These are phyloP conservation scores for Paragorgia papillata DNA, from an alignment of 92 coral and sea anemone genomes.

Conservation along the genomic window DNA sequence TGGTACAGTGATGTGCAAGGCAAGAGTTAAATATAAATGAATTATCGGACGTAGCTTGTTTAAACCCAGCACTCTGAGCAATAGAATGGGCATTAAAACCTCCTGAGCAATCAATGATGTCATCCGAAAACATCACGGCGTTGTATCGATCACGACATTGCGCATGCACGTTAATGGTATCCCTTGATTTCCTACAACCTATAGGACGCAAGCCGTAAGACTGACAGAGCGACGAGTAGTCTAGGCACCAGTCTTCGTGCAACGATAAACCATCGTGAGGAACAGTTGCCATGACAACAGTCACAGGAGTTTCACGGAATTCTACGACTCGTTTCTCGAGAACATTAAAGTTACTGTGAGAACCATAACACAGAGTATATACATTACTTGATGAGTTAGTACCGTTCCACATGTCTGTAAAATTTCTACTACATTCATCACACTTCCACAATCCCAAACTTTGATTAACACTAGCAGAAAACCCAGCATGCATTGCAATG, in stretches of 20 bases:
- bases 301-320: not conserved
- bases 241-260: constrained; percentile 67
- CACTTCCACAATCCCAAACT: constrained; percentile 25
- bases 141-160: constrained; percentile 63
- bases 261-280: constrained; percentile 41
- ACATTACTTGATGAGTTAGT: not conserved
- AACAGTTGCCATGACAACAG: constrained; percentile 58
- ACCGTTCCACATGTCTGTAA: constrained; percentile 9
- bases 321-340: constrained; percentile 32
- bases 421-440: not conserved
- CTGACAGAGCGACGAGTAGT: constrained; percentile 59
- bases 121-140: constrained; percentile 58
- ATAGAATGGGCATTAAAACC: constrained; percentile 46
- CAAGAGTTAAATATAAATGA: constrained; percentile 60
- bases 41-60: constrained; percentile 50
- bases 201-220: constrained; percentile 66
- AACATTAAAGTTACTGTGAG: constrained; percentile 48
- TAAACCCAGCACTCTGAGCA: constrained; percentile 55
- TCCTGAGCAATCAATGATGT: constrained; percentile 37
- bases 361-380: constrained; percentile 4
- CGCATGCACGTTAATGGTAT: constrained; percentile 43
- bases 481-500: constrained; percentile 29
- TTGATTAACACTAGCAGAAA: constrained; percentile 15
- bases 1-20: constrained; percentile 43
- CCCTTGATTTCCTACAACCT: constrained; percentile 38